A percentile compares a stretch with the other conserved stretches of the same genome.
phyloP scores from a whole-genome alignment of 2,797 vertebrate species.

The Pempheris klunzingeri region DNA sequence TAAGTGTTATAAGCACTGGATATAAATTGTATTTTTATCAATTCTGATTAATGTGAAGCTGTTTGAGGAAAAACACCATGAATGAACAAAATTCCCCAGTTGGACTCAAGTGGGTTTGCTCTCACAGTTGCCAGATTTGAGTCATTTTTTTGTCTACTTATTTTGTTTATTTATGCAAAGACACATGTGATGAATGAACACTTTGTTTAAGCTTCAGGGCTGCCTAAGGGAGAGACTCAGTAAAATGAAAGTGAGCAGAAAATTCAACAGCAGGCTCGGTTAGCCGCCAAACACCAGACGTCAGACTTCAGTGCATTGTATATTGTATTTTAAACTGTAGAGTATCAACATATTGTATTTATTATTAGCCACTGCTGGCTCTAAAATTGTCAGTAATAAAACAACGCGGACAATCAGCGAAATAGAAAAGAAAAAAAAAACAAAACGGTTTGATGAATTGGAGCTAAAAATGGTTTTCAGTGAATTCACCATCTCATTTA shows the following conservation, averaged over 20 bases:
- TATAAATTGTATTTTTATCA: slow-evolving; percentile 99
- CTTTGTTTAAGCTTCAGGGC: slow-evolving; percentile 96
- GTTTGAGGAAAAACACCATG: slow-evolving; percentile 91
- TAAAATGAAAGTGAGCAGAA: slow-evolving; percentile 86
- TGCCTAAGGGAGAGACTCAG: slow-evolving; percentile 86
- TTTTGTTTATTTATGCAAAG: slow-evolving; percentile 99
- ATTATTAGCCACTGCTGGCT: slow-evolving; percentile 96
- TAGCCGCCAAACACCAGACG: slow-evolving; percentile 87
- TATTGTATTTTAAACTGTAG: slow-evolving; percentile 91
- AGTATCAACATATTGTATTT: slow-evolving; percentile 93
- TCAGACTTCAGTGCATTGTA: slow-evolving; percentile 85
- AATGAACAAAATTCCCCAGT: slow-evolving; percentile 95
- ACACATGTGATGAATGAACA: slow-evolving; percentile 94
- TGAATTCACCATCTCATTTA: slow-evolving; percentile 93
- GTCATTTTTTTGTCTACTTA: slow-evolving; percentile 92
- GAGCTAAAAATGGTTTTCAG: slow-evolving; percentile 87
- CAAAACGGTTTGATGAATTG: slow-evolving; percentile 81
- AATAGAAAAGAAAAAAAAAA: slow-evolving; percentile 47
- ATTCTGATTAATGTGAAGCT: slow-evolving; percentile 99
- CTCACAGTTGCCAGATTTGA: slow-evolving; percentile 95
- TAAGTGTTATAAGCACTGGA: slow-evolving; percentile 99
- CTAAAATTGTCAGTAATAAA: slow-evolving; percentile 92
- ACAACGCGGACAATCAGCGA: slow-evolving; percentile 92
- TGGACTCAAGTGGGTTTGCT: slow-evolving; percentile 93
- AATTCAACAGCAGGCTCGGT: slow-evolving; percentile 87